Percentiles rank a stretch among this genome's conserved stretches.
Conservation (phyloP, 1,140 invertebrate genomes). For the Drosophila mojavensis region DNA sequence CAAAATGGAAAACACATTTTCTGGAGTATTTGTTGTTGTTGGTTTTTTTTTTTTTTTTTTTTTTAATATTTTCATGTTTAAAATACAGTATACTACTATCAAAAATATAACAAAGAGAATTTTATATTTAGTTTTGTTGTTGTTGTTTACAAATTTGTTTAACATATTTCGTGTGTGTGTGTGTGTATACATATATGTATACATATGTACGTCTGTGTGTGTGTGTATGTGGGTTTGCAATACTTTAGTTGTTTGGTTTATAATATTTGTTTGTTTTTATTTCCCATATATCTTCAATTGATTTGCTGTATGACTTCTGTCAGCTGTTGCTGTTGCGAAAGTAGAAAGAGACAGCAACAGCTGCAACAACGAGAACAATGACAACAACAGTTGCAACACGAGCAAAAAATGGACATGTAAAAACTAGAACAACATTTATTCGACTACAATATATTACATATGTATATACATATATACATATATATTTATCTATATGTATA, state of each 20-base stretch:
- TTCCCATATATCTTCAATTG: constrained; percentile 10
- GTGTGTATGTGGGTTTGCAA: too few species aligned
- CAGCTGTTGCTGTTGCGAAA: constrained; percentile 36
- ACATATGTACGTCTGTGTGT: too few species aligned
- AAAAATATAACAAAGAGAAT: constrained; percentile 76
- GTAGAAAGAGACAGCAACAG: constrained; percentile 26
- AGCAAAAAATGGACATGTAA: constrained; percentile 54
- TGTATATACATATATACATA: too few species aligned
- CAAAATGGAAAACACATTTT: constrained; percentile 21
- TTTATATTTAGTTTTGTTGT: constrained; percentile 27
- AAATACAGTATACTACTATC: constrained; percentile 68
- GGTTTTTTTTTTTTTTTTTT: constrained; percentile 2
- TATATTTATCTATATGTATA: neutral
- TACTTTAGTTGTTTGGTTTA: neutral
- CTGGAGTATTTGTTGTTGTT: constrained; percentile 21
- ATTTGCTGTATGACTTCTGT: constrained; percentile 31
- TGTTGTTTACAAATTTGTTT: constrained; percentile 11
- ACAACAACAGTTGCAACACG: constrained; percentile 45
- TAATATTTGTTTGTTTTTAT: neutral
- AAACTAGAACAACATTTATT: constrained; percentile 53
- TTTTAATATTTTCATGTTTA: constrained; percentile 28
- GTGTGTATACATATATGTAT: too few species aligned
- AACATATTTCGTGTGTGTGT: neutral
- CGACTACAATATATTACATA: constrained; percentile 19
- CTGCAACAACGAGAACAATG: constrained; percentile 28